Evolutionary conservation across 1,140 invertebrate species (phyloP).

Genomic region (Monomorium pharaonis): DNA sequence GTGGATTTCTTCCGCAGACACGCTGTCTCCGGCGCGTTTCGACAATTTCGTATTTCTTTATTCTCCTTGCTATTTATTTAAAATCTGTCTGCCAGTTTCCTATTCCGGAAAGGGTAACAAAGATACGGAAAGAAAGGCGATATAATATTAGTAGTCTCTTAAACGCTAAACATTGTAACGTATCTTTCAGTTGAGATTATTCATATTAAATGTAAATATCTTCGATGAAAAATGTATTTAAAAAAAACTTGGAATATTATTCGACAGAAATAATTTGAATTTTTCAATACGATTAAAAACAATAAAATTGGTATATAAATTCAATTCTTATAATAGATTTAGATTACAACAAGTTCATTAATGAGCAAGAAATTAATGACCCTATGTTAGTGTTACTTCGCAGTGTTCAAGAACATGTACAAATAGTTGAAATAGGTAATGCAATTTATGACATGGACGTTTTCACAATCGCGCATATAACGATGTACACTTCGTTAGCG

Average conservation of each 20-base stretch:
- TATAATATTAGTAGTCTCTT: background rate
- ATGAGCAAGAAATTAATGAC: background rate
- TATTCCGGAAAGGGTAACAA: background rate
- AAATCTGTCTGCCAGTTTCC: conserved; percentile 27
- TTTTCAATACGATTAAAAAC: background rate
- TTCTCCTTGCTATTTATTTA: conserved; percentile 1
- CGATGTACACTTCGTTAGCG: background rate
- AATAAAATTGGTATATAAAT: background rate
- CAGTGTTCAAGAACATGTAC: background rate
- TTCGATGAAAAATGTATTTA: background rate
- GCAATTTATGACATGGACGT: background rate
- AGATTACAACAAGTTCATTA: background rate
- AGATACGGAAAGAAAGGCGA: background rate
- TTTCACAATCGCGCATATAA: conserved; percentile 1
- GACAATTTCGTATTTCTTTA: conserved; percentile 56
- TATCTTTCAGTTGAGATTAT: background rate
- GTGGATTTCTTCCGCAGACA: conserved; percentile 67
- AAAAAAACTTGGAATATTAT: background rate
- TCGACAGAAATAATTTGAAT: background rate
- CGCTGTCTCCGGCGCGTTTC: conserved; percentile 60
- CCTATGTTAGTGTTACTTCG: background rate
- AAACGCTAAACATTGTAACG: background rate
- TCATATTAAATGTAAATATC: background rate
- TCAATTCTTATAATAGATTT: background rate
- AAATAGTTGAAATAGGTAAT: background rate